Conservation (phyloP, 2,888 invertebrate species). For the Meta bourneti region DNA sequence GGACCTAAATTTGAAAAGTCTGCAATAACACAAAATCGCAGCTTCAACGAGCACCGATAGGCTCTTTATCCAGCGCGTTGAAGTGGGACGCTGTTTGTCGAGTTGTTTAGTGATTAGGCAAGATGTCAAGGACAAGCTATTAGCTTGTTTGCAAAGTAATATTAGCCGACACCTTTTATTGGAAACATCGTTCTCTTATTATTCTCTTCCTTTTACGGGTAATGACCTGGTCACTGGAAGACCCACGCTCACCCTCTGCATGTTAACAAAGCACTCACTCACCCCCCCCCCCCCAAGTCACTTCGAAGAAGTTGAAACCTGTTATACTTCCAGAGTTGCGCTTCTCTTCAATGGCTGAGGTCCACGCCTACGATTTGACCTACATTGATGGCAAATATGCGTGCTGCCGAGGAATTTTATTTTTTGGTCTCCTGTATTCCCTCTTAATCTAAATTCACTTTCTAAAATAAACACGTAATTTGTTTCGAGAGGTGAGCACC, state of each 20-base stretch:
- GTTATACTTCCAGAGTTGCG: too few species aligned
- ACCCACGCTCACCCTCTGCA: constrained; percentile 5
- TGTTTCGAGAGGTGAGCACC: too few species aligned
- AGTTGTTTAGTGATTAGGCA: background rate
- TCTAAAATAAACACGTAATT: background rate
- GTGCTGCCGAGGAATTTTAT: background rate
- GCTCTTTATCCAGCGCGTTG: background rate
- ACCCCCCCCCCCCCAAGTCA: too few species aligned
- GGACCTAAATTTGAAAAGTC: background rate
- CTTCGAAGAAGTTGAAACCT: too few species aligned
- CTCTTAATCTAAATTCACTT: background rate
- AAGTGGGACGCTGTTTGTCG: background rate
- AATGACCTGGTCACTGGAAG: constrained; percentile 13
- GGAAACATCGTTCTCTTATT: background rate
- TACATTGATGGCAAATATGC: background rate
- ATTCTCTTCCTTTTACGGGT: constrained; percentile 37
- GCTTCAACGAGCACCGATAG: background rate
- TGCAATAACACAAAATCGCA: background rate
- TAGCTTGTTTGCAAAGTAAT: constrained; percentile 10
- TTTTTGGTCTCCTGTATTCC: background rate
- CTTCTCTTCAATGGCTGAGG: background rate
- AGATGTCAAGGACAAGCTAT: constrained; percentile 17
- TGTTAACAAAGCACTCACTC: too few species aligned
- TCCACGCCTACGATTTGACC: background rate
- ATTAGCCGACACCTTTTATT: constrained; percentile 21